phyloP scores from a whole-genome alignment of 2,797 vertebrate species.

The Thripadectes ignobilis region DNA sequence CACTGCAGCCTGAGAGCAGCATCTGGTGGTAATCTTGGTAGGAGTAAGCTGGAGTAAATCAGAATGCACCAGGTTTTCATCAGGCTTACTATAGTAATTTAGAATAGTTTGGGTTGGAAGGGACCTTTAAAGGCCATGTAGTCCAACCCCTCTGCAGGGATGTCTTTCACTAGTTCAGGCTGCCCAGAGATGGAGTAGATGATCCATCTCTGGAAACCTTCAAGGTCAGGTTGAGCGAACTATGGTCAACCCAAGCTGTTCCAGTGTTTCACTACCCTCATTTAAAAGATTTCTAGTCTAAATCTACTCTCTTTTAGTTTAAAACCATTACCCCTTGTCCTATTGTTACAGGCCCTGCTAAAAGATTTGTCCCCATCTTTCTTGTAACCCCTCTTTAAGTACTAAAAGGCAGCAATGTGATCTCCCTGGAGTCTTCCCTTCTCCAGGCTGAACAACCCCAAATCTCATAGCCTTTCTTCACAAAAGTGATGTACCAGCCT shows the following conservation, averaged over 20 bases:
- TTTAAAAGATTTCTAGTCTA: neutral
- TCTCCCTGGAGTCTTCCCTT: neutral
- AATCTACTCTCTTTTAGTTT: neutral
- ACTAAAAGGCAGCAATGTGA: accelerated
- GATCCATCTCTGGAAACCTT: neutral
- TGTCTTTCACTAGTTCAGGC: neutral
- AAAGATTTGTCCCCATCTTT: neutral
- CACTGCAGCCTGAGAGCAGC: neutral
- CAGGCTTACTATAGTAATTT: neutral
- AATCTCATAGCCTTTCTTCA: neutral
- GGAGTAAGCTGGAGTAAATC: neutral
- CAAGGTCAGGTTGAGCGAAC: neutral
- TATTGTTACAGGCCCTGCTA: accelerated
- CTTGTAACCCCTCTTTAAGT: neutral
- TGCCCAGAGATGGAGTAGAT: neutral
- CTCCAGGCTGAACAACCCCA: neutral
- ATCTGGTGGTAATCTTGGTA: neutral
- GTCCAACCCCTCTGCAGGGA: neutral
- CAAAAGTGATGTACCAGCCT: neutral
- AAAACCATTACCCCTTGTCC: neutral
- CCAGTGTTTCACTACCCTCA: neutral
- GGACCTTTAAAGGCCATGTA: neutral
- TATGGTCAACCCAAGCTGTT: neutral
- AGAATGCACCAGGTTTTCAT: neutral
- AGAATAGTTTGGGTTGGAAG: neutral